phyloP scores from a whole-genome alignment of 2,113 vertebrate species.

The Neogobius melanostomus region DNA sequence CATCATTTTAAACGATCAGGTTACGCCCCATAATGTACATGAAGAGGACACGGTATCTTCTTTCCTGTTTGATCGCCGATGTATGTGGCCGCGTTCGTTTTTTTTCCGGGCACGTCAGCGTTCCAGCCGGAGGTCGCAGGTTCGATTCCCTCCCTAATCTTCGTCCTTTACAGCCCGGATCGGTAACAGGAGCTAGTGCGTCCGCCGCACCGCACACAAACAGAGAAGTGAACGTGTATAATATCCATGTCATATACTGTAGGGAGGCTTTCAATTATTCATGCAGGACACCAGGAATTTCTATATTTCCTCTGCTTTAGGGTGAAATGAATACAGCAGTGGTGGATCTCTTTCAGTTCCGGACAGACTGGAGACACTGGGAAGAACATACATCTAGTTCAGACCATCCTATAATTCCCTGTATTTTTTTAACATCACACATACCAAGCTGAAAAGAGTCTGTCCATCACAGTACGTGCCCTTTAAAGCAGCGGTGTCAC shows the following conservation, averaged over 20 bases:
- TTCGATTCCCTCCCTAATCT: slow-evolving; percentile 26
- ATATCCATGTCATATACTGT: slow-evolving; percentile 55
- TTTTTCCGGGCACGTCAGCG: slow-evolving; percentile 54
- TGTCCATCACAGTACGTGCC: no score
- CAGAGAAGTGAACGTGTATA: slow-evolving; percentile 32
- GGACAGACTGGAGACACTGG: slow-evolving; percentile 18
- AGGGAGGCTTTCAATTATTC: slow-evolving; percentile 71
- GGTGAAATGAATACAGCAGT: slow-evolving; percentile 50
- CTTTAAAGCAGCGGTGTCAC: background rate
- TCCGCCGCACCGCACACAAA: slow-evolving; percentile 15
- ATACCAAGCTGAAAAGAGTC: no score
- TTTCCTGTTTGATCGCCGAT: slow-evolving; percentile 18
- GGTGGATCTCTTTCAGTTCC: slow-evolving; percentile 49
- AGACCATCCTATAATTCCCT: slow-evolving; percentile 10
- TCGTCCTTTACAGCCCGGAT: slow-evolving; percentile 30
- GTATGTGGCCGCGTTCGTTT: background rate
- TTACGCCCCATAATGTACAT: slow-evolving; percentile 54
- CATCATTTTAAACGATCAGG: slow-evolving; percentile 30
- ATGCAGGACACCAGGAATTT: slow-evolving; percentile 52
- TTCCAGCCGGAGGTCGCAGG: slow-evolving; percentile 41
- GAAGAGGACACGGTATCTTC: slow-evolving; percentile 15
- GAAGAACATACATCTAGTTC: slow-evolving; percentile 1
- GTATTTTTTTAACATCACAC: no score
- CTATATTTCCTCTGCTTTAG: slow-evolving; percentile 52
- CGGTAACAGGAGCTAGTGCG: slow-evolving; percentile 47